Percentiles rank a stretch among this genome's conserved stretches.
phyloP scores from a whole-genome alignment of 2,888 invertebrate genomes.

The Cryptus armator region DNA sequence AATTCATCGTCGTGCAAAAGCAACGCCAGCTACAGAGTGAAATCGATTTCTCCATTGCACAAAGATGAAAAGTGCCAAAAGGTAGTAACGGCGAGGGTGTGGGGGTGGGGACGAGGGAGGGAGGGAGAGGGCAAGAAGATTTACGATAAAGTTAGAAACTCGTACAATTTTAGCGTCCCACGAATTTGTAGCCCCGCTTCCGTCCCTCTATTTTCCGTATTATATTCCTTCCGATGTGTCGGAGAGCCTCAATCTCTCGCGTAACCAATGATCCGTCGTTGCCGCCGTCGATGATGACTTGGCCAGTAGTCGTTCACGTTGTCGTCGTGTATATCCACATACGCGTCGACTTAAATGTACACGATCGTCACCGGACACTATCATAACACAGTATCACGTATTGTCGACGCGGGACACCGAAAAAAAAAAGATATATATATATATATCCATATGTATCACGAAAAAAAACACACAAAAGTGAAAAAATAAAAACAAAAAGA shows the following conservation, averaged over 20 bases:
- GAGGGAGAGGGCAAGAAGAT: background rate
- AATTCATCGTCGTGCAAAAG: constrained; percentile 81
- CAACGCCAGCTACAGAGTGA: constrained; percentile 17
- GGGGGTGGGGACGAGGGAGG: background rate
- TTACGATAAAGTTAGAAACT: constrained; percentile 9
- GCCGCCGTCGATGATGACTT: constrained; percentile 31
- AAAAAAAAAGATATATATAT: background rate
- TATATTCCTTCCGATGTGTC: background rate
- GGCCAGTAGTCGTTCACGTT: constrained; percentile 18
- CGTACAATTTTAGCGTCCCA: constrained; percentile 6
- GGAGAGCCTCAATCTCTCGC: no score
- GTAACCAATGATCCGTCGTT: constrained; percentile 8
- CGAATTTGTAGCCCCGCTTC: constrained; percentile 11
- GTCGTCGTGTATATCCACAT: constrained; percentile 23
- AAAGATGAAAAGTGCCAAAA: background rate
- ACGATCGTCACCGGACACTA: constrained; percentile 7
- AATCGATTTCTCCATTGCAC: constrained; percentile 42
- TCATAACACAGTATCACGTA: constrained; percentile 39
- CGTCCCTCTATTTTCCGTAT: background rate
- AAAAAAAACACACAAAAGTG: background rate
- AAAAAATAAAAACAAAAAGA: background rate
- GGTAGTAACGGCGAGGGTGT: background rate
- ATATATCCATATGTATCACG: constrained; percentile 2
- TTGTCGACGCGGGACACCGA: background rate
- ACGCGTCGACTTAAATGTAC: constrained; percentile 9